Conservation (phyloP, 2,113 vertebrate genomes). For the Garra rufa region DNA sequence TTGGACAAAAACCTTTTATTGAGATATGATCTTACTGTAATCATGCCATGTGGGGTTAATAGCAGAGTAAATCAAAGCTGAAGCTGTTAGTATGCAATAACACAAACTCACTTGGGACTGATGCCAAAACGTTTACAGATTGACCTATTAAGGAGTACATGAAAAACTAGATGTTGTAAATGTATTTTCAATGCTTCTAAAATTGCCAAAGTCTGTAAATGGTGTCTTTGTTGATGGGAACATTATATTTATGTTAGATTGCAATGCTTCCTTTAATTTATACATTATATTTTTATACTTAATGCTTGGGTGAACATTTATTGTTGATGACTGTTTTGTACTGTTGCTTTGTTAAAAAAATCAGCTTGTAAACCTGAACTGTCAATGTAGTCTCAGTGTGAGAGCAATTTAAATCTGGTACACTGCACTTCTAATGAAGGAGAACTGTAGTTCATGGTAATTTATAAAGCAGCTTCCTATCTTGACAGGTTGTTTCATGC, state of each 20-base stretch:
- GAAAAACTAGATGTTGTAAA: too few species aligned
- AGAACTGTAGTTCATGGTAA: not conserved
- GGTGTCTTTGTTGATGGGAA: too few species aligned
- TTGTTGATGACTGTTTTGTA: not conserved
- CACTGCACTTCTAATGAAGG: not conserved
- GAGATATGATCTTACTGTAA: too few species aligned
- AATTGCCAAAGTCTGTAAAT: too few species aligned
- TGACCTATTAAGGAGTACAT: too few species aligned
- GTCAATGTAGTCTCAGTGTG: not conserved
- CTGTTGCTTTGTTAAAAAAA: not conserved
- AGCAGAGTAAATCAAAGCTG: too few species aligned
- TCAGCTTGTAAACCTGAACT: not conserved
- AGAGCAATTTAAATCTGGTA: not conserved
- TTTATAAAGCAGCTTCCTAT: not conserved
- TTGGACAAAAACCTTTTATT: too few species aligned
- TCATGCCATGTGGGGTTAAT: too few species aligned
- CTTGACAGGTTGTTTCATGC: not conserved
- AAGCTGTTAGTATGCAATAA: too few species aligned
- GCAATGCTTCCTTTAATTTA: not conserved
- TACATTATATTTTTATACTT: not conserved
- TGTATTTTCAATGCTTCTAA: too few species aligned
- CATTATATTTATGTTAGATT: not conserved
- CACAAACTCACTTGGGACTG: too few species aligned
- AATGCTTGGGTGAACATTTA: not conserved
- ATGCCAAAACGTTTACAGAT: too few species aligned